Percentiles rank a stretch among this genome's conserved stretches.
phyloP scores from a whole-genome alignment of 2,113 vertebrate genomes.

The Tretioscincus oriximinensis region DNA sequence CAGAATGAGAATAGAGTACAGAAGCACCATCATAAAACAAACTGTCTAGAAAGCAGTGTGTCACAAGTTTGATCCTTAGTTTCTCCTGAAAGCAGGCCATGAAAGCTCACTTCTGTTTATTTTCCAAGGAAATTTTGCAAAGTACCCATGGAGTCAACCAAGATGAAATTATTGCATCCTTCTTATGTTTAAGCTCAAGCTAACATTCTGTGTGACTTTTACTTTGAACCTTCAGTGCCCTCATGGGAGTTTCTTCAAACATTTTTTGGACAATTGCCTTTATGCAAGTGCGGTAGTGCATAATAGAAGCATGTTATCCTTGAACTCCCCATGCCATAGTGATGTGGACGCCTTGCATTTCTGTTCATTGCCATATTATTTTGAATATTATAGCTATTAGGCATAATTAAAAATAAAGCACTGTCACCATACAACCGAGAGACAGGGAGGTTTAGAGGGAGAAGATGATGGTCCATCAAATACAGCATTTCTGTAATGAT shows the following conservation, averaged over 20 bases:
- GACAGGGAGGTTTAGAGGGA: background rate
- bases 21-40: too few species aligned
- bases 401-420: background rate
- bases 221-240: background rate
- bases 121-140: too few species aligned
- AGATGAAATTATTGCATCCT: too few species aligned
- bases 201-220: background rate
- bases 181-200: background rate
- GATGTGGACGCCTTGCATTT: background rate
- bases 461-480: background rate
- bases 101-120: too few species aligned
- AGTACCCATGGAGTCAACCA: too few species aligned
- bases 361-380: background rate
- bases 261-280: fast-evolving
- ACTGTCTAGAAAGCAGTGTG: too few species aligned
- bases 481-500: background rate
- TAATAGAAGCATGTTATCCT: background rate
- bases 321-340: background rate
- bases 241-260: background rate
- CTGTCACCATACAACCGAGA: fast-evolving
- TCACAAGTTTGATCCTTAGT: too few species aligned
- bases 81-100: too few species aligned
- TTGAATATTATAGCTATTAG: background rate
- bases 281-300: background rate
- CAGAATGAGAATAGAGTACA: too few species aligned